Evolutionary conservation across 1,140 invertebrate species (phyloP), one percentile per base, ranked within the genome.

Genomic region (Liolophura sinensis): DNA sequence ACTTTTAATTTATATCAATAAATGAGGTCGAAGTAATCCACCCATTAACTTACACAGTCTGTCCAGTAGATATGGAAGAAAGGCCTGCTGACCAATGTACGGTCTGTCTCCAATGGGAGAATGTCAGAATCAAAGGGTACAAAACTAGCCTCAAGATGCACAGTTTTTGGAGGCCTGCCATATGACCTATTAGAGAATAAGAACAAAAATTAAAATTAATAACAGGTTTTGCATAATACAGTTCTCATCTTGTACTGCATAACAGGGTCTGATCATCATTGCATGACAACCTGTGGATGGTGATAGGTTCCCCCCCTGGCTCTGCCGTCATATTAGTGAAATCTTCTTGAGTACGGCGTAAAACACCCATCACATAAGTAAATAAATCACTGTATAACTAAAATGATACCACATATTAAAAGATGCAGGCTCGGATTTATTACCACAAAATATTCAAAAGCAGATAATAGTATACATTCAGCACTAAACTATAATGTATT

Each of bases 51-150:
- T 76, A 84, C 83, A 80, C 95, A 97, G 84, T 97, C 95, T 52
- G 92, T 96, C 91, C 95, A 96, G 85, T 92, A 98, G 61, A 94
- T 94, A 84, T 98, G 83, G 78, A 98, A 91, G 78, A 97, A 91
- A 25, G 94, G 93, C 70, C 92, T 90, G 69, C 92, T 91, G 56
- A 95, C 87, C 27, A 97, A 87, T 25, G 75, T 76, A 85, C 89
- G 90, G 73, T 90, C 87, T 72, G 90, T 89, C 70, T 92, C 91
- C 58, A 87, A 84, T 20, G 91, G 89, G 27, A 93, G 79, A 68
- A 90, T 87, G 58, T 84, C 84, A 50, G 85, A 82, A 76, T 85
- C 78, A 84, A 94, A 96, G 62, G 92, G 91, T 49, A 93, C 88
- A 85, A 97, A 96, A 69, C 89, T 90, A 40, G 92, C 92, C 75